These are phyloP conservation scores for Campoletis raptor DNA, from an alignment of 2,888 invertebrate species.

Conservation along the genomic window DNA sequence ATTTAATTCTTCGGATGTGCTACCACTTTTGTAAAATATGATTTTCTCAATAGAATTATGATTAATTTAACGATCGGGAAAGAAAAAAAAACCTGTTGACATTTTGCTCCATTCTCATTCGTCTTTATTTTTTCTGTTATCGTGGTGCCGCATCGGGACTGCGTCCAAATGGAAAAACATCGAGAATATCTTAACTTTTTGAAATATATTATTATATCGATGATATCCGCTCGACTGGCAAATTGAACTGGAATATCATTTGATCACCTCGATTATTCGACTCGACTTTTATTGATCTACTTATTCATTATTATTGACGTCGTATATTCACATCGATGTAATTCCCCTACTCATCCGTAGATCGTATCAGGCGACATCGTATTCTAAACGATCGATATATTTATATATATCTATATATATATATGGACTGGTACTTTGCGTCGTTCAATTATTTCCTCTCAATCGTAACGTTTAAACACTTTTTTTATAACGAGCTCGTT, in stretches of 20 bases:
- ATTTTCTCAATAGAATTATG: neutral
- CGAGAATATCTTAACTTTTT: neutral
- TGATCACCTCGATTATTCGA: slow-evolving; percentile 51
- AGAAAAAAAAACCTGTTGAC: neutral
- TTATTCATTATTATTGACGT: slow-evolving; percentile 24
- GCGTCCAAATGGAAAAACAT: slow-evolving; percentile 40
- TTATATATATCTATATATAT: neutral
- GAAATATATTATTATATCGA: slow-evolving; percentile 23
- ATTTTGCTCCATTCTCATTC: neutral
- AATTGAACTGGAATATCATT: slow-evolving; percentile 44
- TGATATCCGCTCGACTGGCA: slow-evolving; percentile 45
- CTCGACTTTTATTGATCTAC: slow-evolving; percentile 39
- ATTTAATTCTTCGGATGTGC: neutral
- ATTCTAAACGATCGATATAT: neutral
- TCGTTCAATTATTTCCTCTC: slow-evolving; percentile 5
- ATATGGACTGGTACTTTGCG: neutral
- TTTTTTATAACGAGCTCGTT: neutral
- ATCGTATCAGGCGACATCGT: slow-evolving; percentile 22
- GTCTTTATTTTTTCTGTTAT: slow-evolving; percentile 36
- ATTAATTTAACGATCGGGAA: neutral
- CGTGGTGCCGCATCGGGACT: slow-evolving; percentile 36
- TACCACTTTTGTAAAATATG: neutral
- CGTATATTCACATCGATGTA: neutral
- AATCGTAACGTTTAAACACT: slow-evolving; percentile 5
- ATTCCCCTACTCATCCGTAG: neutral